phyloP scores from a whole-genome alignment of 1,140 invertebrate genomes.

The Periplaneta americana region DNA sequence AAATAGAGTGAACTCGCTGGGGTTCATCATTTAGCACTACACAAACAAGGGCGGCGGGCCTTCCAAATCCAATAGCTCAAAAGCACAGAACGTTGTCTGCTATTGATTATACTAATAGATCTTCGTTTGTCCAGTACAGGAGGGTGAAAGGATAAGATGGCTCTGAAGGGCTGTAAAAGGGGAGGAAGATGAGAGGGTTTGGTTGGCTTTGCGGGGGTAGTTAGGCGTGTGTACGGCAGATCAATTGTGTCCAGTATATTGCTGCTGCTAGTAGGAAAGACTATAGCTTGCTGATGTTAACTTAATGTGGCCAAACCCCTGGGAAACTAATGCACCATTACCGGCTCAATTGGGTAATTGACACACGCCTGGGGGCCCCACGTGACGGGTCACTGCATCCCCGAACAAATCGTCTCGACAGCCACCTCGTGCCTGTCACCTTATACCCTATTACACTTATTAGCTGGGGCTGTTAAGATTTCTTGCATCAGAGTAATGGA shows the following conservation, averaged over 20 bases:
- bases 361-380: background rate
- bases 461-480: background rate
- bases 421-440: background rate
- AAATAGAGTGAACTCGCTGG: too few species aligned
- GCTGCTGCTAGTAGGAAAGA: background rate
- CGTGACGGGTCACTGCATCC: background rate
- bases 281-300: background rate
- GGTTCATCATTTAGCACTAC: too few species aligned
- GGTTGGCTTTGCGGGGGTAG: background rate
- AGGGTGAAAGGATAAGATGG: background rate
- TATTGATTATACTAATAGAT: background rate
- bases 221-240: background rate
- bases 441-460: background rate
- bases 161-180: background rate
- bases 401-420: background rate
- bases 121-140: background rate
- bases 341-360: background rate
- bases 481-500: background rate
- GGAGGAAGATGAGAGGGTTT: background rate
- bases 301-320: background rate
- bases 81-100: background rate
- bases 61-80: background rate
- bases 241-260: background rate
- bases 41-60: background rate
- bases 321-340: background rate